A percentile compares a stretch with the other conserved stretches of the same genome.
phyloP scores from a whole-genome alignment of 2,888 invertebrate genomes.

The Drosophila kanekoi region DNA sequence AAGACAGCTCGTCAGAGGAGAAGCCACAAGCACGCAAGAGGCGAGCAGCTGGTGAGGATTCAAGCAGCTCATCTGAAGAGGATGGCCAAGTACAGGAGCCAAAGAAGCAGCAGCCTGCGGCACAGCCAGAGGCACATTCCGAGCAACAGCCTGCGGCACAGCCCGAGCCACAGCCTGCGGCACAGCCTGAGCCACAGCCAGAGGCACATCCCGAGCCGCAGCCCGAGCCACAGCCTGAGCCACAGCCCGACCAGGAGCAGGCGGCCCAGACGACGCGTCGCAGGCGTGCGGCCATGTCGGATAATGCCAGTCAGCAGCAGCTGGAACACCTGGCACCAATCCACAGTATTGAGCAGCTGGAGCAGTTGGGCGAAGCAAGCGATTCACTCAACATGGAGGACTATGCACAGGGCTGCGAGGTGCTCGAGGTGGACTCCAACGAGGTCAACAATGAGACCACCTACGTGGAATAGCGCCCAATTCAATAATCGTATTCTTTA shows the following conservation, averaged over 20 bases:
- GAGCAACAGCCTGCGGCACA: too few relatives aligned
- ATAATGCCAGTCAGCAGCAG: not conserved
- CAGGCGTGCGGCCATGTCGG: not conserved
- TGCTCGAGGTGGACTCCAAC: slow-evolving; percentile 64
- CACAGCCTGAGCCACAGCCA: not conserved
- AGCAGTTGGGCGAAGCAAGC: not conserved
- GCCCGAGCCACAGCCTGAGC: not conserved
- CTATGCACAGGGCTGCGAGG: slow-evolving; percentile 79
- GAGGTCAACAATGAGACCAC: slow-evolving; percentile 74
- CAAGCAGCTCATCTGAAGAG: slow-evolving; percentile 26
- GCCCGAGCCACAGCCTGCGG: too few relatives aligned
- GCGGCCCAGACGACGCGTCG: not conserved
- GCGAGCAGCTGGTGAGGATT: slow-evolving; percentile 15
- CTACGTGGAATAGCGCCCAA: slow-evolving; percentile 38
- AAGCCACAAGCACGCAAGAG: not conserved
- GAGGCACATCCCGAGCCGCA: not conserved
- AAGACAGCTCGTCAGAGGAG: slow-evolving; percentile 1
- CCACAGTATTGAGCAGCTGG: not conserved
- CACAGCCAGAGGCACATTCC: too few relatives aligned
- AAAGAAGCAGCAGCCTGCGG: too few relatives aligned
- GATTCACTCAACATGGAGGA: slow-evolving; percentile 58
- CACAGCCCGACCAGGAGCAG: not conserved
- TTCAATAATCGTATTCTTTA: slow-evolving; percentile 14
- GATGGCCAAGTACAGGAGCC: not conserved
- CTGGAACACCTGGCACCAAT: not conserved